These are phyloP conservation scores for Philopotamus ludificatus DNA, from an alignment of 1,140 invertebrate genomes.

Conservation along the genomic window DNA sequence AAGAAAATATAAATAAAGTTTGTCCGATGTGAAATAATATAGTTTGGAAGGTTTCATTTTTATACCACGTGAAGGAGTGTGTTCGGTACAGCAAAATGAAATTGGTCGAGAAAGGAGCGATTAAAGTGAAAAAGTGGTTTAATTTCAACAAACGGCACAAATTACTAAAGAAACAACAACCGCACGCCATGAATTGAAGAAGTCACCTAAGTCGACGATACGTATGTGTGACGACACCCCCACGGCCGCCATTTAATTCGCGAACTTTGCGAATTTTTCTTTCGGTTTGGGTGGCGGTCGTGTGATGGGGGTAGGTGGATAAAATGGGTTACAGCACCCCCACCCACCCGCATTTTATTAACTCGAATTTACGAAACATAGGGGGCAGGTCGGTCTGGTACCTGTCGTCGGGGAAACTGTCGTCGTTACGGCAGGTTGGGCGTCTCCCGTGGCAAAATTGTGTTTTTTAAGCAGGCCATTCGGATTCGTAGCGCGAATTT, in stretches of 20 bases:
- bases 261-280: neutral
- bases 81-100: too few relatives aligned
- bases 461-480: conserved; percentile 43
- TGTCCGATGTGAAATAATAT: too few relatives aligned
- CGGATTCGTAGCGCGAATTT: conserved; percentile 38
- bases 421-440: conserved; percentile 39
- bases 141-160: neutral
- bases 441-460: conserved; percentile 39
- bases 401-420: conserved; percentile 20
- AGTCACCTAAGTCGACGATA: neutral
- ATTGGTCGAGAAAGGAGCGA: too few relatives aligned
- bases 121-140: too few relatives aligned
- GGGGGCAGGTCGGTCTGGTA: neutral
- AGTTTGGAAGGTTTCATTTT: too few relatives aligned
- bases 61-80: too few relatives aligned
- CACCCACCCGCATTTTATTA: conserved; percentile 24
- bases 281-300: neutral
- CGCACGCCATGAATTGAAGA: neutral
- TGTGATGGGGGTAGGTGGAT: neutral
- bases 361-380: conserved; percentile 33
- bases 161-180: neutral
- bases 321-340: neutral
- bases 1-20: too few relatives aligned
- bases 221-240: neutral
- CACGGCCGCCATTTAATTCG: neutral